Base-by-base conservation (phyloP, 2,888 invertebrate species). In the Plemyria rubiginata region DNA sequence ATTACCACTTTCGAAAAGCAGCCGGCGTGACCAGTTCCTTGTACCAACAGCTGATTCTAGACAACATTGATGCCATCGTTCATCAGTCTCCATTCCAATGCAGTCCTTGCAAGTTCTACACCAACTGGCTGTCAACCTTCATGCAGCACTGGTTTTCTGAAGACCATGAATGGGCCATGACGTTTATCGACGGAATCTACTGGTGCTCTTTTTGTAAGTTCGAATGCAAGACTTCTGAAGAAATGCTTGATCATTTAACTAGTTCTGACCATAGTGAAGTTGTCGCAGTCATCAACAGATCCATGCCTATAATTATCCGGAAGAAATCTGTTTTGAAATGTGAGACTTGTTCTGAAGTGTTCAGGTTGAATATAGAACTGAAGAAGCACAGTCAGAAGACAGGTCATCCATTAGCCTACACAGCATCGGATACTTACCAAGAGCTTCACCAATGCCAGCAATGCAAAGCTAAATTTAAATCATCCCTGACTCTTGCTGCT, bases 51-150 rank as follows among this genome's bases (percentile, higher is more conserved):
- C 93, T 96, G 77, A 94, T 98, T 55, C 90, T 97, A 38, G 94
- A 95, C 56, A 96, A 98, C 81, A 97, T 97, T 78, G 94, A 94
- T 67, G 95, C 95, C 62, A 95, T 98, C 66, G 95, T 97, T 6
- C 93, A 95, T 62, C 96, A 97, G 74, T 95, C 96, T 51, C 97
- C 97, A 0, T 98, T 96, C 79, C 98, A 97, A 84, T 98, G 98
- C 80, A 94, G 94, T 46, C 94, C 96, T 12, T 98, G 98, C 81
- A 95, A 95, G 61, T 98, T 97, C 85, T 98, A 97, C 82, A 96
- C 96, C 72, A 97, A 97, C 81, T 96, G 95, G 76, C 94, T 94
- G 65, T 94, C 94, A 54, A 94, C 94, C 58, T 97, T 96, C 77
- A 88, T 96, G 77, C 92, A 93, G 38, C 97, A 97, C 79, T 97